These are phyloP conservation scores for Oryzias javanicus DNA, from an alignment of 2,113 vertebrate species.

Conservation along the genomic window DNA sequence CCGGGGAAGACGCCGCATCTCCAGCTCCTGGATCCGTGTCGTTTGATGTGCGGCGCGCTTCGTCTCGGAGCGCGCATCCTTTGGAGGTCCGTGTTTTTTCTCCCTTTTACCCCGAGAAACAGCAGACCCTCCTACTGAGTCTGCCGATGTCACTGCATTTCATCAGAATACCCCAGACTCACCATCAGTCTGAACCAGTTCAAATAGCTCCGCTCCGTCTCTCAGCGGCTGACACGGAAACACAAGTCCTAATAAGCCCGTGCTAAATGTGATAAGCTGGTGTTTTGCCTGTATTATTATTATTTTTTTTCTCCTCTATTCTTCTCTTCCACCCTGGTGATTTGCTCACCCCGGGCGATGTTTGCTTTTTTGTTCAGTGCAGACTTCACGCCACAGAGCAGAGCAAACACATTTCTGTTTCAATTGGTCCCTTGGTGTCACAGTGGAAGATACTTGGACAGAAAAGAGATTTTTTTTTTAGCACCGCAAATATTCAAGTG, in stretches of 20 bases:
- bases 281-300: slow-evolving; percentile 46
- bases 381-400: slow-evolving; percentile 52
- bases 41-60: slow-evolving; percentile 2
- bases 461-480: slow-evolving; percentile 45
- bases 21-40: slow-evolving; percentile 5
- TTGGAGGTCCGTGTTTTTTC: slow-evolving; percentile 24
- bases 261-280: slow-evolving; percentile 69
- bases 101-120: slow-evolving; percentile 27
- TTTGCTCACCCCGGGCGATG: slow-evolving; percentile 71
- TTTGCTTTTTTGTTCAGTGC: slow-evolving; percentile 57
- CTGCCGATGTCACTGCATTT: slow-evolving; percentile 70
- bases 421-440: slow-evolving; percentile 79
- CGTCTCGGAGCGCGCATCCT: slow-evolving; percentile 15
- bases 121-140: slow-evolving; percentile 39
- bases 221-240: slow-evolving; percentile 60
- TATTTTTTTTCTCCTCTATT: slow-evolving; percentile 41
- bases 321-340: slow-evolving; percentile 72
- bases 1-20: not conserved
- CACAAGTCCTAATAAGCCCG: slow-evolving; percentile 68
- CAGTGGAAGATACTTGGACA: slow-evolving; percentile 73
- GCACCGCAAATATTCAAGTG: slow-evolving; percentile 60
- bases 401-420: slow-evolving; percentile 76
- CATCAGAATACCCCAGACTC: slow-evolving; percentile 75
- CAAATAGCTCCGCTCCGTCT: slow-evolving; percentile 68
- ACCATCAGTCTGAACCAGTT: slow-evolving; percentile 66